A percentile compares a stretch with the other conserved stretches of the same genome.
These are phyloP conservation scores for Uropsilus gracilis DNA, from an alignment of 2,113 vertebrate species.

Conservation along the genomic window DNA sequence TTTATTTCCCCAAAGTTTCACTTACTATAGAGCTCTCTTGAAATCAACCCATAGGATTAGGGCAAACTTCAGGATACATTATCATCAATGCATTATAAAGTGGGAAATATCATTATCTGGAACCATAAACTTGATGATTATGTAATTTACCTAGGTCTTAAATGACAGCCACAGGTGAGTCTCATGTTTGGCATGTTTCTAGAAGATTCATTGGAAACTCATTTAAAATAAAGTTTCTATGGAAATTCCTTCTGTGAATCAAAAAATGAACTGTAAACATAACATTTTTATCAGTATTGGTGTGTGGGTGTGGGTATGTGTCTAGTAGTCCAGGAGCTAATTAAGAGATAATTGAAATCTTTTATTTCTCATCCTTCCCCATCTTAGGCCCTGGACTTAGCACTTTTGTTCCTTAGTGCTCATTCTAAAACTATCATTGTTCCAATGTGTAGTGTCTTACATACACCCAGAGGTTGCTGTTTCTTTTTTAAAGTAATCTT, in stretches of 20 bases:
- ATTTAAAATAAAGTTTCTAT: slow-evolving; percentile 7
- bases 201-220: neutral
- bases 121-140: neutral
- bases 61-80: neutral
- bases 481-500: neutral
- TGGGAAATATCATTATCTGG: neutral
- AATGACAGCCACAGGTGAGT: neutral
- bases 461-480: neutral
- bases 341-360: neutral
- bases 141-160: neutral
- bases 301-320: too few relatives aligned
- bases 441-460: neutral
- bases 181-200: neutral
- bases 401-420: neutral
- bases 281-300: neutral
- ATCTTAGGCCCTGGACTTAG: neutral
- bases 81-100: neutral
- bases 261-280: neutral
- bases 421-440: neutral
- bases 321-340: neutral
- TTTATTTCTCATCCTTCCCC: neutral
- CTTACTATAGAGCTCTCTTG: neutral
- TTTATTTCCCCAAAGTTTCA: neutral
- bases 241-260: neutral
- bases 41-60: neutral